phyloP scores from a whole-genome alignment of 2,113 vertebrate genomes.

The Diphyllodes magnificus region DNA sequence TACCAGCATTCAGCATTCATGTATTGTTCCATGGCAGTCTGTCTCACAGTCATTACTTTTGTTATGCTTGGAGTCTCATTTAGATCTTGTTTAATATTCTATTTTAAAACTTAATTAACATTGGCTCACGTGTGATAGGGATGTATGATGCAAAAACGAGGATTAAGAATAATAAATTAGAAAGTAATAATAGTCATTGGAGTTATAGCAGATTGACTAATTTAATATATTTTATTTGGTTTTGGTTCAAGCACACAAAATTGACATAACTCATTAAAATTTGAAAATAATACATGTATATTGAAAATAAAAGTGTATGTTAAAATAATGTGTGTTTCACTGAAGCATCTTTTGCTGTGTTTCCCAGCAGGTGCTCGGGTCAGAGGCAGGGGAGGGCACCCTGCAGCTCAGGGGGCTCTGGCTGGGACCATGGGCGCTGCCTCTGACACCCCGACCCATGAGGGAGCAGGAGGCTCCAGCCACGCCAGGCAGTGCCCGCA shows the following conservation, averaged over 20 bases:
- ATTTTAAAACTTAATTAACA: background rate
- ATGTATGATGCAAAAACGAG: background rate
- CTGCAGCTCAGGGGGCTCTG: background rate
- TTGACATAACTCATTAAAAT: background rate
- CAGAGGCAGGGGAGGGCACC: accelerated
- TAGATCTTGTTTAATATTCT: background rate
- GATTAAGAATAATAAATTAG: background rate
- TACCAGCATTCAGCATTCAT: background rate
- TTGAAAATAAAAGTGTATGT: background rate
- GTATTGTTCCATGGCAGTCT: background rate
- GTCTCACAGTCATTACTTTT: background rate
- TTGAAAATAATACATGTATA: background rate
- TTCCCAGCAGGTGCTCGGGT: background rate
- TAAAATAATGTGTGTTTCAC: background rate
- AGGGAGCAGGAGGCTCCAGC: background rate
- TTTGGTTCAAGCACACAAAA: background rate
- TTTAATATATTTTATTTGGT: background rate
- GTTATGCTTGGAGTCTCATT: background rate
- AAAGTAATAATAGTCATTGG: background rate
- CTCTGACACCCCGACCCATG: accelerated
- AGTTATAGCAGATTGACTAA: background rate
- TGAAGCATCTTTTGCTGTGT: background rate
- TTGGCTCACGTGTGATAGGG: background rate
- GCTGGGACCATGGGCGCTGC: background rate
- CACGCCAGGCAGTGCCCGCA: accelerated